Percentiles rank a stretch among this genome's conserved stretches.
These are phyloP conservation scores for Trichopoda pennipes DNA, from an alignment of 2,888 invertebrate genomes.

Conservation along the genomic window DNA sequence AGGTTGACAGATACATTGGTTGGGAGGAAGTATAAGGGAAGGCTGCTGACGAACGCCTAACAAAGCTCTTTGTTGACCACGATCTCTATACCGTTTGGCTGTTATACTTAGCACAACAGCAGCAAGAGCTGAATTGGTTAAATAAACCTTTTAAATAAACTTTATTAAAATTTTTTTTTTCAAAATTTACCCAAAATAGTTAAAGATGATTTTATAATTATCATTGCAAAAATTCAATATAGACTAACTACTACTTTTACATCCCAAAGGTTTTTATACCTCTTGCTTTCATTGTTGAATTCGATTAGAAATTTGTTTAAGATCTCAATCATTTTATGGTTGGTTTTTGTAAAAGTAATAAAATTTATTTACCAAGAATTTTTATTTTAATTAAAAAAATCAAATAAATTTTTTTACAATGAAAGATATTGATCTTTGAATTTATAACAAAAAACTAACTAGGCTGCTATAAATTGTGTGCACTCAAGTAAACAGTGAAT, in stretches of 20 bases:
- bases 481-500: neutral
- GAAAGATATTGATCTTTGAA: constrained; percentile 11
- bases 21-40: constrained; percentile 42
- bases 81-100: constrained; percentile 23
- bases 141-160: neutral
- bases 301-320: neutral
- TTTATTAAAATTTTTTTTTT: no score
- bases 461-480: constrained; percentile 19
- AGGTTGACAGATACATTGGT: constrained; percentile 57
- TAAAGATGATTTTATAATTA: no score
- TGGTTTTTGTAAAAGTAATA: neutral
- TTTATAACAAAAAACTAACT: neutral
- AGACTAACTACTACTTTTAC: constrained; percentile 3
- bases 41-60: constrained; percentile 49
- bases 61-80: constrained; percentile 30
- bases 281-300: neutral
- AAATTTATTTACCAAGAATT: neutral
- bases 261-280: constrained; percentile 5
- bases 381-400: neutral
- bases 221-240: constrained; percentile 16
- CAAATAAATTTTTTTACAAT: constrained; percentile 1
- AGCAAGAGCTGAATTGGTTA: neutral
- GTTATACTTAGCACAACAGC: neutral
- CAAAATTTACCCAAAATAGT: no score
- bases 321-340: no score